Evolutionary conservation across 2,888 invertebrate genomes (phyloP).

Genomic region (Schrankia costaestrigalis): DNA sequence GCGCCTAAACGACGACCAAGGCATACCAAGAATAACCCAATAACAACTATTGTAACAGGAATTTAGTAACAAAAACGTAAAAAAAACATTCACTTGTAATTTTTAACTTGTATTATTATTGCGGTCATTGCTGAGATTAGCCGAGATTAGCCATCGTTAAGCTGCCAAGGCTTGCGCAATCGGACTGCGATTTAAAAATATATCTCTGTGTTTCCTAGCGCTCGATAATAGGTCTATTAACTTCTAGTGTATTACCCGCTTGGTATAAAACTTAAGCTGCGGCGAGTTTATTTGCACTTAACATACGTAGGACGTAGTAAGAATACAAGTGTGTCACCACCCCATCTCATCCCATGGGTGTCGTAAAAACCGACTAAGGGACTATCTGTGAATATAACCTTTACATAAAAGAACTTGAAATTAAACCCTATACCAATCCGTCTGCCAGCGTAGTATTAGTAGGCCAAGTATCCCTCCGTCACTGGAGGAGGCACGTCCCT

Average conservation of each 20-base stretch:
- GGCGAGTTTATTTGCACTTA: not conserved
- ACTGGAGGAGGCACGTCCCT: too few species aligned
- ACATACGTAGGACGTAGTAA: too few species aligned
- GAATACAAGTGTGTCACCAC: too few species aligned
- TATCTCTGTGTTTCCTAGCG: slow-evolving; percentile 37
- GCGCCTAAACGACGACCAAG: too few species aligned
- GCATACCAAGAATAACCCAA: slow-evolving; percentile 9
- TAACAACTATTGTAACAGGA: slow-evolving; percentile 10
- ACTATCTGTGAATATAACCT: too few species aligned
- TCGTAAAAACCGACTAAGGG: too few species aligned
- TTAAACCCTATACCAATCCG: too few species aligned
- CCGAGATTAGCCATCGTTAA: slow-evolving; percentile 35
- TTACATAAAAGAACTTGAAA: too few species aligned
- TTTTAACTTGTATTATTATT: slow-evolving; percentile 22
- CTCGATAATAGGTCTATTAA: slow-evolving; percentile 42
- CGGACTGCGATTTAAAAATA: slow-evolving; percentile 35
- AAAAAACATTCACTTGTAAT: slow-evolving; percentile 11
- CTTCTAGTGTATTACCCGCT: slow-evolving; percentile 15
- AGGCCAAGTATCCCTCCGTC: too few species aligned
- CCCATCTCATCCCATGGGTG: too few species aligned
- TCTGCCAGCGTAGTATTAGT: too few species aligned
- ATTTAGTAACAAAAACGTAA: slow-evolving; percentile 11
- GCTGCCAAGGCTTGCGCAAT: slow-evolving; percentile 39
- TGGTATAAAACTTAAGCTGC: slow-evolving; percentile 14
- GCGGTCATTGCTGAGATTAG: slow-evolving; percentile 32